Conservation (phyloP, 2,888 invertebrate species). For the Caenorhabditis wallacei region DNA sequence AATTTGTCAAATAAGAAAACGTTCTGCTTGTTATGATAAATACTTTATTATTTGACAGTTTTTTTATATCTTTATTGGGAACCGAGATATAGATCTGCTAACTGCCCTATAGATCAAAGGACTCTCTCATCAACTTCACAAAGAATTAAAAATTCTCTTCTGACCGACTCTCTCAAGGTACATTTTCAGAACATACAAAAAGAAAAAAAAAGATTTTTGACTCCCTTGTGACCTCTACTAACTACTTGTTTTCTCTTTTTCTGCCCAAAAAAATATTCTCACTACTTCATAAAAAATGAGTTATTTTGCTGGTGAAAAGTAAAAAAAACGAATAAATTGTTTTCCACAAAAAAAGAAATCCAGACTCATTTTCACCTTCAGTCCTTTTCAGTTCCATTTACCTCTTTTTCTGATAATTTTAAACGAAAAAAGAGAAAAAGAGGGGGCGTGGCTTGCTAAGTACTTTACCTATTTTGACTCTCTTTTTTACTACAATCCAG, state of each 20-base stretch:
- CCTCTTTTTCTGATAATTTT: conserved; percentile 30
- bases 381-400: not conserved
- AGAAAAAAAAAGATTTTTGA: not conserved
- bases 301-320: not conserved
- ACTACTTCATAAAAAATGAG: too few species aligned
- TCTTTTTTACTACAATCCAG: conserved; percentile 19
- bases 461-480: conserved; percentile 6
- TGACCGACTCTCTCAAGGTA: not conserved
- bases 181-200: conserved; percentile 12
- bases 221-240: conserved; percentile 1
- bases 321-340: not conserved
- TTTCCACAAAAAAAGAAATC: not conserved
- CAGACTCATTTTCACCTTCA: conserved; percentile 3
- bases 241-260: too few species aligned
- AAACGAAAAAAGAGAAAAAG: not conserved
- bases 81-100: too few species aligned
- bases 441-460: conserved; percentile 27
- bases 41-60: too few species aligned
- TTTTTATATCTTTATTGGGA: too few species aligned
- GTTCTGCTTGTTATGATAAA: too few species aligned
- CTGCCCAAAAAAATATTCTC: not conserved
- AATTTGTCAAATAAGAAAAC: too few species aligned
- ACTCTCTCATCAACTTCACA: too few species aligned
- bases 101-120: too few species aligned
- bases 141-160: too few species aligned